Evolutionary conservation across 2,888 invertebrate genomes (phyloP).

Genomic region (Agriotes lineatus): DNA sequence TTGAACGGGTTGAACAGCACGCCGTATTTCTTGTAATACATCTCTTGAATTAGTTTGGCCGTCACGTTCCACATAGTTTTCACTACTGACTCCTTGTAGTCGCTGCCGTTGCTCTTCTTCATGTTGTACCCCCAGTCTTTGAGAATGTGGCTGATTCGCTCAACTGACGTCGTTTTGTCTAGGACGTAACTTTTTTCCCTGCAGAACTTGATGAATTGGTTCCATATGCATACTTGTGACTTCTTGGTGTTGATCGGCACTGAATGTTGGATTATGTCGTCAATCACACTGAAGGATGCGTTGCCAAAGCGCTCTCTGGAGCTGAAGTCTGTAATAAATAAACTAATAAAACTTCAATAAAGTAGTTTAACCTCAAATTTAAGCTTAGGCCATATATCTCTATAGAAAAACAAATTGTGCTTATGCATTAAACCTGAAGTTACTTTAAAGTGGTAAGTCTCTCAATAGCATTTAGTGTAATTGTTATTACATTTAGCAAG

Average conservation of each 20-base stretch:
- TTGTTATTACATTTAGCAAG: no score
- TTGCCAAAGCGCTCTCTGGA: not conserved
- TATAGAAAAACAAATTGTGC: no score
- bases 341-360: no score
- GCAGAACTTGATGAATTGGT: not conserved
- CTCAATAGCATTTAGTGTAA: no score
- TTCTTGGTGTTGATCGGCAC: not conserved
- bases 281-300: not conserved
- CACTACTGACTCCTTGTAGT: constrained; percentile 50
- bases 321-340: no score
- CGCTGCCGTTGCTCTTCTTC: constrained; percentile 38
- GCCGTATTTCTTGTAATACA: not conserved
- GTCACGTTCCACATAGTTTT: constrained; percentile 10
- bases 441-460: no score
- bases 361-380: no score
- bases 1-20: constrained; percentile 24
- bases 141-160: constrained; percentile 30
- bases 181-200: not conserved
- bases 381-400: no score
- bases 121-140: constrained; percentile 44
- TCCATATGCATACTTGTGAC: not conserved
- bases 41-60: constrained; percentile 32
- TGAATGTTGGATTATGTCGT: not conserved
- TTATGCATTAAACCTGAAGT: no score
- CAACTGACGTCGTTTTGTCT: not conserved